These are phyloP conservation scores for Megalops atlanticus DNA, from an alignment of 2,113 vertebrate species.

Conservation along the genomic window DNA sequence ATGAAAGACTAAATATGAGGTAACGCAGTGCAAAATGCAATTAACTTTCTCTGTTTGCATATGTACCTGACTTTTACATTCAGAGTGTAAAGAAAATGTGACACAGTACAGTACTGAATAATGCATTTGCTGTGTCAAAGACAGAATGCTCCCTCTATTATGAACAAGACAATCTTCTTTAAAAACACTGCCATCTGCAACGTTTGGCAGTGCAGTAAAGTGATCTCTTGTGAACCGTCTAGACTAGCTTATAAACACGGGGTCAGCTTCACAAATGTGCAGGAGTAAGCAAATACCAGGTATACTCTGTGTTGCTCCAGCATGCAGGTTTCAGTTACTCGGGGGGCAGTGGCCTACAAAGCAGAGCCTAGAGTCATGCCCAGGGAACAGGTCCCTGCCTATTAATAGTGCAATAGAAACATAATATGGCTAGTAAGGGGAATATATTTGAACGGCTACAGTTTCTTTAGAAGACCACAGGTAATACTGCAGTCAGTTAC, in stretches of 20 bases:
- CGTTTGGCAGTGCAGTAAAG: not conserved
- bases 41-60: not conserved
- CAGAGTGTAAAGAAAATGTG: no score
- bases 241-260: conserved; percentile 16
- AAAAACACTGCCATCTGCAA: not conserved
- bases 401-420: conserved; percentile 24
- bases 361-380: not conserved
- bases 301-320: not conserved
- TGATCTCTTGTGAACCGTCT: conserved; percentile 4
- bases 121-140: not conserved
- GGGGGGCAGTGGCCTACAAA: not conserved
- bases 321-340: conserved; percentile 3
- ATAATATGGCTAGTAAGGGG: not conserved
- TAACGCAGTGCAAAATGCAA: not conserved
- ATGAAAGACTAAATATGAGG: not conserved
- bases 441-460: not conserved
- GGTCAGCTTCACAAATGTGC: conserved; percentile 11
- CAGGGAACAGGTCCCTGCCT: conserved; percentile 5
- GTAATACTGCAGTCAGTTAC: not conserved
- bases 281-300: not conserved
- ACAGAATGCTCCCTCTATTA: not conserved
- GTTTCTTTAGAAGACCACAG: not conserved
- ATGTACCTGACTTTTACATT: not conserved
- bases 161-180: not conserved
- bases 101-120: no score